These are phyloP conservation scores for Pangasius djambal DNA, from an alignment of 2,797 vertebrate species.

Conservation along the genomic window DNA sequence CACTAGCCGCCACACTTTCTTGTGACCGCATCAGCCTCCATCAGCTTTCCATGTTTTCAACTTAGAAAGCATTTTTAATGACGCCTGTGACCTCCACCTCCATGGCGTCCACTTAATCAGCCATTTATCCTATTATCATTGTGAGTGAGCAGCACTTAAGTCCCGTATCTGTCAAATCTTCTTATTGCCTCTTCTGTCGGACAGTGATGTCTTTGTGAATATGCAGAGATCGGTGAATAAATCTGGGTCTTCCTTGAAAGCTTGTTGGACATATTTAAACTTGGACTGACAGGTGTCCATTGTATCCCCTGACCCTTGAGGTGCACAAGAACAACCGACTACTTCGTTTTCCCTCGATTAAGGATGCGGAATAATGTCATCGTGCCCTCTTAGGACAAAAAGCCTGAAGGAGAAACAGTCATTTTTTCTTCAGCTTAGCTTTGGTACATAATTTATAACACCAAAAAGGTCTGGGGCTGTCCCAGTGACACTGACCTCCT, in stretches of 20 bases:
- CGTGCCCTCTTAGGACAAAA: constrained; percentile 63
- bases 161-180: constrained; percentile 73
- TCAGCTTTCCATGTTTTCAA: constrained; percentile 69
- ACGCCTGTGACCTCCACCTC: constrained; percentile 65
- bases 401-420: constrained; percentile 65
- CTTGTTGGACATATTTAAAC: constrained; percentile 11
- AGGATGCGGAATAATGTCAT: constrained; percentile 61
- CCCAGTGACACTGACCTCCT: constrained; percentile 77
- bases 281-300: constrained; percentile 63
- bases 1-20: background rate
- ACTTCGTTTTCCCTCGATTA: constrained; percentile 77
- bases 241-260: constrained; percentile 49
- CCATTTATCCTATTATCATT: constrained; percentile 76
- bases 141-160: constrained; percentile 76
- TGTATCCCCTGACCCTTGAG: constrained; percentile 69
- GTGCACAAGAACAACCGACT: constrained; percentile 58
- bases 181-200: constrained; percentile 23
- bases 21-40: constrained; percentile 68
- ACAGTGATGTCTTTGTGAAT: constrained; percentile 19
- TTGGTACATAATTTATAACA: constrained; percentile 65
- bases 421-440: constrained; percentile 71
- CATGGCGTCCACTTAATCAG: constrained; percentile 61
- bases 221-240: constrained; percentile 55
- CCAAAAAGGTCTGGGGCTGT: constrained; percentile 62
- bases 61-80: constrained; percentile 64